These are phyloP conservation scores for Nilaparvata lugens DNA, from an alignment of 1,140 invertebrate species.

Conservation along the genomic window DNA sequence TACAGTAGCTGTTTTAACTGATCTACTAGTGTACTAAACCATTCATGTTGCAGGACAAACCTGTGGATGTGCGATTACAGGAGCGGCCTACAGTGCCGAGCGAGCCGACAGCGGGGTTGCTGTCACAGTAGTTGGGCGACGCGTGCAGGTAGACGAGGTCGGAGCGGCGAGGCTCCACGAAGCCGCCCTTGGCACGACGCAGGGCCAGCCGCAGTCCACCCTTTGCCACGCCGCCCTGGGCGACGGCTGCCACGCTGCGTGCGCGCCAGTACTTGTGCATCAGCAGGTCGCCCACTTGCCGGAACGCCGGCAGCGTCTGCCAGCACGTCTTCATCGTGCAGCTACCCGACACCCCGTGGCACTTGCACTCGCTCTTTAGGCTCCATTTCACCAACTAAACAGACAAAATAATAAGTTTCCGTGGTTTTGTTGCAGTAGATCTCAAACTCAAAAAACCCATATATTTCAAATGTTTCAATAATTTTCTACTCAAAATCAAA, in stretches of 20 bases:
- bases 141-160: slow-evolving; percentile 85
- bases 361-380: slow-evolving; percentile 83
- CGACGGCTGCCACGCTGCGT: slow-evolving; percentile 52
- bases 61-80: slow-evolving; percentile 75
- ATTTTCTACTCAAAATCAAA: too few relatives aligned
- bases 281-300: slow-evolving; percentile 69
- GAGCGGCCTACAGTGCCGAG: slow-evolving; percentile 73
- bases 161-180: slow-evolving; percentile 52
- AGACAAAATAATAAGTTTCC: too few relatives aligned
- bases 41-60: slow-evolving; percentile 38
- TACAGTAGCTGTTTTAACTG: too few relatives aligned
- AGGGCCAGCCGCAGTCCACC: not conserved
- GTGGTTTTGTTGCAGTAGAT: too few relatives aligned
- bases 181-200: slow-evolving; percentile 1
- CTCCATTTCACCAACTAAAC: slow-evolving; percentile 70
- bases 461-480: too few relatives aligned
- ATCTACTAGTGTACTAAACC: too few relatives aligned
- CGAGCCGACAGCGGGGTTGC: slow-evolving; percentile 59
- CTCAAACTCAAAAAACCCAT: too few relatives aligned
- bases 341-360: slow-evolving; percentile 92
- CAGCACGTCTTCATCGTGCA: slow-evolving; percentile 93
- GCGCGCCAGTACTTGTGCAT: slow-evolving; percentile 77
- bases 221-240: not conserved
- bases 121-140: slow-evolving; percentile 88
- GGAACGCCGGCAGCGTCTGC: slow-evolving; percentile 79